These are phyloP conservation scores for Erinaceus europaeus DNA, from an alignment of 2,113 vertebrate species.

Conservation along the genomic window DNA sequence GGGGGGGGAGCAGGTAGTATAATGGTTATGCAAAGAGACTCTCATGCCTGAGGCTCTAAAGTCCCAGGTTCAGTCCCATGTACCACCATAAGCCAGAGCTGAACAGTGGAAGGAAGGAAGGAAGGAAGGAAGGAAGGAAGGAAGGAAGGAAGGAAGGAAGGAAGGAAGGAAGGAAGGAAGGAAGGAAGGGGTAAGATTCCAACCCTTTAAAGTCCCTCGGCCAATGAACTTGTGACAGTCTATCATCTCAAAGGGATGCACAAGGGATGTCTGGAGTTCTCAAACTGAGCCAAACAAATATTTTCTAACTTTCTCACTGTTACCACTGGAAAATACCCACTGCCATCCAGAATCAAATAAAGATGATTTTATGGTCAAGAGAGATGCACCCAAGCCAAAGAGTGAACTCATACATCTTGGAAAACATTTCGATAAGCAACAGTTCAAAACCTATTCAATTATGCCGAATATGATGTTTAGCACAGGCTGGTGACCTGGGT, in stretches of 20 bases:
- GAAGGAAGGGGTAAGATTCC: too few species aligned
- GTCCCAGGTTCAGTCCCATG: too few species aligned
- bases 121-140: too few species aligned
- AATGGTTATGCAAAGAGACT: too few species aligned
- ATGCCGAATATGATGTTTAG: slow-evolving; percentile 2
- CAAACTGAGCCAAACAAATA: not conserved
- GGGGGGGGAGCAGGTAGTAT: too few species aligned
- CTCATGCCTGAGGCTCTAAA: too few species aligned
- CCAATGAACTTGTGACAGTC: not conserved
- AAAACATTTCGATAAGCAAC: slow-evolving; percentile 31
- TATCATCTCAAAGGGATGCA: not conserved
- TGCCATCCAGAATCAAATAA: slow-evolving; percentile 35
- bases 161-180: too few species aligned
- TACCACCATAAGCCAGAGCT: too few species aligned
- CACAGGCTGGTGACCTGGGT: not conserved
- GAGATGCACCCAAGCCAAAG: slow-evolving; percentile 18
- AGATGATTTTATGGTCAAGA: not conserved
- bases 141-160: too few species aligned
- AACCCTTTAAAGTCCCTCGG: too few species aligned
- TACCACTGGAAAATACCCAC: not conserved
- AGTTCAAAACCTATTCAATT: slow-evolving; percentile 18
- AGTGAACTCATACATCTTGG: not conserved
- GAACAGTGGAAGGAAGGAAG: too few species aligned
- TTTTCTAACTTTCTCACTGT: not conserved
- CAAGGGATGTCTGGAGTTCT: not conserved